These are phyloP conservation scores for Drosophila yakuba DNA, from an alignment of 1,140 invertebrate genomes.

Conservation along the genomic window DNA sequence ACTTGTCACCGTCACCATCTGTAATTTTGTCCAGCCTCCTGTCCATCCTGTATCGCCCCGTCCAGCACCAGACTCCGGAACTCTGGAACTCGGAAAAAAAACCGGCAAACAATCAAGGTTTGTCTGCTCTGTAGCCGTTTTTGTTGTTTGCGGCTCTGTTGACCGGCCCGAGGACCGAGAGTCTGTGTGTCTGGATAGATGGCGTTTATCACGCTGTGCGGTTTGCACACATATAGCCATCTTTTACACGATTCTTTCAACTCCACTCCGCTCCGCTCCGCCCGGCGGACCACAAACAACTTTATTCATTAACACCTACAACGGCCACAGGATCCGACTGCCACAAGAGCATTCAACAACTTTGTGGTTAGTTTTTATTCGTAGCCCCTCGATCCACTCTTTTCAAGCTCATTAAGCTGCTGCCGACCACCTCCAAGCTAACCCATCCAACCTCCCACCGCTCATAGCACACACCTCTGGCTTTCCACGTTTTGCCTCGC, in stretches of 20 bases:
- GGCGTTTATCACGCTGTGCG: conserved; percentile 76
- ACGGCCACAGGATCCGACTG: conserved; percentile 52
- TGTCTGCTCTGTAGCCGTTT: conserved; percentile 61
- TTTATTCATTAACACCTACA: conserved; percentile 84
- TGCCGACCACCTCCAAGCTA: conserved; percentile 6
- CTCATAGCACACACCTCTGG: neutral
- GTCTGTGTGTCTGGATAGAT: conserved; percentile 37
- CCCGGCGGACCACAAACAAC: conserved; percentile 69
- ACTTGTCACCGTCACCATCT: conserved; percentile 55
- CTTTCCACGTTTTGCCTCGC: neutral
- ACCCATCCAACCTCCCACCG: neutral
- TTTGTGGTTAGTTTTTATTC: conserved; percentile 77
- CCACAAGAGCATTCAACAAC: conserved; percentile 71
- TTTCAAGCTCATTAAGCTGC: conserved; percentile 73
- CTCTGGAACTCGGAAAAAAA: conserved; percentile 23
- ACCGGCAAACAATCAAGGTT: conserved; percentile 68
- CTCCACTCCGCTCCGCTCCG: conserved; percentile 48
- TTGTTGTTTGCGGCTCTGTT: conserved; percentile 48
- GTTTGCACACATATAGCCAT: conserved; percentile 38
- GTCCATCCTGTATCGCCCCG: neutral
- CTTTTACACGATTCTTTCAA: conserved; percentile 51
- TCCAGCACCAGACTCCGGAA: neutral
- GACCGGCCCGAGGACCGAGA: conserved; percentile 49
- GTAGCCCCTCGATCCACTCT: conserved; percentile 9
- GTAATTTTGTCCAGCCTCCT: conserved; percentile 36